A percentile compares a stretch with the other conserved stretches of the same genome.
Evolutionary conservation across 1,140 invertebrate species (phyloP).

Genomic region (Bombyx mandarina): DNA sequence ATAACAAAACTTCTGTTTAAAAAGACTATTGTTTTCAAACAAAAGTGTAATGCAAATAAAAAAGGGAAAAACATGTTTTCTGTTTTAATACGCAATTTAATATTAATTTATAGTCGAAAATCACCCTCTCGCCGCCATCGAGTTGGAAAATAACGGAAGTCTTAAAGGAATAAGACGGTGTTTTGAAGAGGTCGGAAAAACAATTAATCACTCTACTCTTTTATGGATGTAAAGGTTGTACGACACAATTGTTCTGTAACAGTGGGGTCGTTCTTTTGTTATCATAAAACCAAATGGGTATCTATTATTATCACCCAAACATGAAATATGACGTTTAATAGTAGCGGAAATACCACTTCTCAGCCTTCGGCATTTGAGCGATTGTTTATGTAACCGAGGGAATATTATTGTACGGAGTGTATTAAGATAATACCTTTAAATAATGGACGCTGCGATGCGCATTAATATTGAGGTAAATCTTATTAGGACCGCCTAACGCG

Average conservation of each 20-base stretch:
- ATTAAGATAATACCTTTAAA: slow-evolving; percentile 53
- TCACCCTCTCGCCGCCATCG: slow-evolving; percentile 55
- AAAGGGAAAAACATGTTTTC: slow-evolving; percentile 24
- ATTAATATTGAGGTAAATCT: slow-evolving; percentile 69
- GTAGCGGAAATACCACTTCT: slow-evolving; percentile 18
- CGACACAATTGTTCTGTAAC: slow-evolving; percentile 53
- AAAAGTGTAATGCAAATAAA: slow-evolving; percentile 13
- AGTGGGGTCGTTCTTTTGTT: slow-evolving; percentile 45
- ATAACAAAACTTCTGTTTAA: neutral
- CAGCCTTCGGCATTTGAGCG: slow-evolving; percentile 16
- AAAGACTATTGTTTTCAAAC: neutral
- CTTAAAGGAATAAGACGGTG: slow-evolving; percentile 65
- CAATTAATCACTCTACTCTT: slow-evolving; percentile 66
- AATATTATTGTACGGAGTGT: slow-evolving; percentile 23
- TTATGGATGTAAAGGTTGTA: slow-evolving; percentile 60
- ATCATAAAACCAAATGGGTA: slow-evolving; percentile 24
- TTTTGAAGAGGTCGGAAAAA: slow-evolving; percentile 65
- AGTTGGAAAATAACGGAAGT: slow-evolving; percentile 68
- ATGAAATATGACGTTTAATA: slow-evolving; percentile 16
- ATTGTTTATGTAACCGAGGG: slow-evolving; percentile 24
- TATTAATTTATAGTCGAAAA: slow-evolving; percentile 62
- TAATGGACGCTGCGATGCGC: slow-evolving; percentile 62
- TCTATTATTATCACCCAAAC: slow-evolving; percentile 24
- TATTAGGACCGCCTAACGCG: slow-evolving; percentile 64
- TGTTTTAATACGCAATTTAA: slow-evolving; percentile 46